Evolutionary conservation across 2,113 vertebrate genomes (phyloP).

Genomic region (Salvelinus fontinalis): DNA sequence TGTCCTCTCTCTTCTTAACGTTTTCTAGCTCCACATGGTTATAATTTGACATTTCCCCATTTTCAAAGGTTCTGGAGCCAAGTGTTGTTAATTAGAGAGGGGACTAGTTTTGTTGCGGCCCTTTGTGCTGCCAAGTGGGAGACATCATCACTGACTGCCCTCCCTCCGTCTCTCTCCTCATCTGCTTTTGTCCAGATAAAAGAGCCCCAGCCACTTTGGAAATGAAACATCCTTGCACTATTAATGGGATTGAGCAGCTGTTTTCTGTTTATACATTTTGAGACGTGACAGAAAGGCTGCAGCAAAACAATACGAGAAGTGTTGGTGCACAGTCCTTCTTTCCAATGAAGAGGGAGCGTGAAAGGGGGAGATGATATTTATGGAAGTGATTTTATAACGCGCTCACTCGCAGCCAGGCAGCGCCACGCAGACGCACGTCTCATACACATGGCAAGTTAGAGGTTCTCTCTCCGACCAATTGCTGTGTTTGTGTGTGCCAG

Average conservation of each 20-base stretch:
- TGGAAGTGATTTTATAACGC: conserved; percentile 68
- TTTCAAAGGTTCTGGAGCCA: conserved; percentile 64
- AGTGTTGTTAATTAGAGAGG: conserved; percentile 75
- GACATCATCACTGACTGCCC: conserved; percentile 42
- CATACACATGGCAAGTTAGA: conserved; percentile 70
- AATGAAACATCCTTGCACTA: conserved; percentile 64
- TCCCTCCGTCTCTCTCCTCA: conserved; percentile 2
- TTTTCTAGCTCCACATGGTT: conserved; percentile 65
- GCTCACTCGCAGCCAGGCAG: conserved; percentile 9
- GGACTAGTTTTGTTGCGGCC: conserved; percentile 70
- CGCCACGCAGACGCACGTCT: conserved; percentile 53
- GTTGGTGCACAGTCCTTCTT: conserved; percentile 10
- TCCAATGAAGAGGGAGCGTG: conserved; percentile 8
- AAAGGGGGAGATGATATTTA: conserved; percentile 57
- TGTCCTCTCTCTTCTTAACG: conserved; percentile 47
- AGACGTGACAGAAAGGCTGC: conserved; percentile 63
- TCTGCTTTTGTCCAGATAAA: conserved; percentile 18
- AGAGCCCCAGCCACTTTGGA: conserved; percentile 58
- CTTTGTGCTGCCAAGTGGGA: conserved; percentile 63
- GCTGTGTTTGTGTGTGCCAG: conserved; percentile 42
- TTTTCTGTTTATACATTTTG: conserved; percentile 69
- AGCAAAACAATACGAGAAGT: conserved; percentile 58
- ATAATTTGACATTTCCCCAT: conserved; percentile 68
- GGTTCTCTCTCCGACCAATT: conserved; percentile 59
- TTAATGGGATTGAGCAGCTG: conserved; percentile 70